phyloP scores from a whole-genome alignment of 2,797 vertebrate genomes.

The Mormyrops boulengeri region DNA sequence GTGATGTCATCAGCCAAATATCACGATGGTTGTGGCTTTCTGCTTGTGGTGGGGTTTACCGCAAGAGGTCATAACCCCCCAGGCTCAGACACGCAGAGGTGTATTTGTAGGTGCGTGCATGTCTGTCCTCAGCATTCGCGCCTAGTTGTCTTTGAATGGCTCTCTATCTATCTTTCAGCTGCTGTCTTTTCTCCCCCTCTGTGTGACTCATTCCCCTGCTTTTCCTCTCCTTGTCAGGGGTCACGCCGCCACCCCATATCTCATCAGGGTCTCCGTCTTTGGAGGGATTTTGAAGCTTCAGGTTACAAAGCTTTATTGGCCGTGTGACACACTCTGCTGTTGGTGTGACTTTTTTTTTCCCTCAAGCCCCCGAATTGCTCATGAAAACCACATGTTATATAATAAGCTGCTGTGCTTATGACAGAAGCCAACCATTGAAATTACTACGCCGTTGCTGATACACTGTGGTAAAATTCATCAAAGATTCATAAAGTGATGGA shows the following conservation, averaged over 20 bases:
- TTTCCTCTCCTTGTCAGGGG: constrained; percentile 4
- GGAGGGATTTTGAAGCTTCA: not conserved
- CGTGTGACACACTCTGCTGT: not conserved
- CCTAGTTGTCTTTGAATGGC: not conserved
- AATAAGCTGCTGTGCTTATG: not conserved
- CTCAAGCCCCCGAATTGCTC: not conserved
- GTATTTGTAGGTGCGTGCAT: constrained; percentile 24
- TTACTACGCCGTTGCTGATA: not conserved
- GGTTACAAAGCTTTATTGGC: not conserved
- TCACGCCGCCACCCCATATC: not conserved
- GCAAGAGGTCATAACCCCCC: constrained; percentile 21
- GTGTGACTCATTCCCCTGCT: constrained; percentile 22
- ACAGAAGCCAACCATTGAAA: not conserved
- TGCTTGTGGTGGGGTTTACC: not conserved
- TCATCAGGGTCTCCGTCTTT: not conserved
- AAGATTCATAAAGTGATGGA: not conserved
- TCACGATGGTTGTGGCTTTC: not conserved
- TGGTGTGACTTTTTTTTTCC: not conserved
- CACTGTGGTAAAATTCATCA: not conserved
- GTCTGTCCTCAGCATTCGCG: constrained; percentile 17
- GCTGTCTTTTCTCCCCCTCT: constrained; percentile 20
- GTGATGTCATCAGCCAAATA: not conserved
- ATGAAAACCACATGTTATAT: not conserved
- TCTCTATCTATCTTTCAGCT: constrained; percentile 40
- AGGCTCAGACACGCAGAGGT: constrained; percentile 14